Conservation (phyloP, 2,888 invertebrate genomes). For the Chloroclystis v-ata region DNA sequence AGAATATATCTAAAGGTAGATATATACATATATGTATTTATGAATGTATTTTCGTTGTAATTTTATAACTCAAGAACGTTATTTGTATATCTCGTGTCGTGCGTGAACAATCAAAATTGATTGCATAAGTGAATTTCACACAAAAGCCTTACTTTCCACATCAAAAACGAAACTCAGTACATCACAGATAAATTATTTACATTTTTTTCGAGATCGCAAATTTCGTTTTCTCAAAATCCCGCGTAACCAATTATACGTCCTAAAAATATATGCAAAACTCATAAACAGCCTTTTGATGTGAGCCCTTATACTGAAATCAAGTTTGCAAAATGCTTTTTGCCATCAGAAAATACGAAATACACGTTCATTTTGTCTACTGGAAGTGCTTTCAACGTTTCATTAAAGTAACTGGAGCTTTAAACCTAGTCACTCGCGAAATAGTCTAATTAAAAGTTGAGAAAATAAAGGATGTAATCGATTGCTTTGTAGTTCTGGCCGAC, state of each 20-base stretch:
- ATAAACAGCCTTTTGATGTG: constrained; percentile 22
- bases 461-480: neutral
- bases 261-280: constrained; percentile 25
- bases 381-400: neutral
- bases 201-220: constrained; percentile 12
- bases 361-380: constrained; percentile 2
- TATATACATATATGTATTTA: no score
- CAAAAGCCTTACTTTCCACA: neutral
- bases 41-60: no score
- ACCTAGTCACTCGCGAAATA: neutral
- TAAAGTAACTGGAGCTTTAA: neutral
- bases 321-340: constrained; percentile 5
- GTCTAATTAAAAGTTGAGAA: constrained; percentile 1
- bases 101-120: no score
- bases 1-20: no score
- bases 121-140: neutral
- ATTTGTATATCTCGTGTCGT: no score
- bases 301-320: neutral
- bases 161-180: neutral
- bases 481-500: neutral
- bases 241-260: constrained; percentile 20
- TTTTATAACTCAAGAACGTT: no score
- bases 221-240: constrained; percentile 19
- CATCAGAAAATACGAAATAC: constrained; percentile 2
- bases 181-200: constrained; percentile 4